Evolutionary conservation across 2,888 invertebrate genomes (phyloP).

Genomic region (Morpho deidamia): DNA sequence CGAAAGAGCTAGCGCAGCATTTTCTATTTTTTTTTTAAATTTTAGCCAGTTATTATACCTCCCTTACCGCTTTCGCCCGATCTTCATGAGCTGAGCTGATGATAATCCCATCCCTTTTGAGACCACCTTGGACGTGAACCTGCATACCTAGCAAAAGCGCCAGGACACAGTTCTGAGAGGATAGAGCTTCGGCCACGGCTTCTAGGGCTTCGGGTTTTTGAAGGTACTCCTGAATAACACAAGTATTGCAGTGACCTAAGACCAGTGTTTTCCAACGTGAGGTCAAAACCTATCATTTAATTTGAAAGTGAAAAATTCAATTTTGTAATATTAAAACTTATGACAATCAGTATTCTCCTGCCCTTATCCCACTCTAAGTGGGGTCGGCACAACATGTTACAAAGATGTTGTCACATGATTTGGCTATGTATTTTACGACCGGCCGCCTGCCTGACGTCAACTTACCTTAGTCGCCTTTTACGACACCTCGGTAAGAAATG

Average conservation of each 20-base stretch:
- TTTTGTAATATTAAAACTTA: no score
- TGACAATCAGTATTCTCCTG: no score
- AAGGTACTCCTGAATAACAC: constrained; percentile 67
- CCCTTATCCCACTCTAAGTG: no score
- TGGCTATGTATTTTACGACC: no score
- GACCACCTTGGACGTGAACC: constrained; percentile 55
- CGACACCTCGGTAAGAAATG: no score
- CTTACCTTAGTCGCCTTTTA: no score
- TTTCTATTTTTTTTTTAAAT: neutral
- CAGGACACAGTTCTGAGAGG: constrained; percentile 49
- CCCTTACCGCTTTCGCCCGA: neutral
- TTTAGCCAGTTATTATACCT: neutral
- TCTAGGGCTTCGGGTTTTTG: constrained; percentile 57
- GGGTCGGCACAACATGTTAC: no score
- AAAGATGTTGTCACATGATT: no score
- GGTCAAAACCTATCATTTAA: no score
- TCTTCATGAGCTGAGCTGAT: constrained; percentile 40
- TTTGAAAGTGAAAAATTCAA: no score
- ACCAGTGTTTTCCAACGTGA: no score
- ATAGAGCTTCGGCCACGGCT: constrained; percentile 72
- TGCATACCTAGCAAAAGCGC: constrained; percentile 82
- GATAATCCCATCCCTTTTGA: constrained; percentile 80
- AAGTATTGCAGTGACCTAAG: neutral
- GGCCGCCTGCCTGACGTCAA: no score
- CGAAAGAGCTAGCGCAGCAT: neutral